Evolutionary conservation across 2,797 vertebrate species (phyloP).

Genomic region (Caiman crocodilus): DNA sequence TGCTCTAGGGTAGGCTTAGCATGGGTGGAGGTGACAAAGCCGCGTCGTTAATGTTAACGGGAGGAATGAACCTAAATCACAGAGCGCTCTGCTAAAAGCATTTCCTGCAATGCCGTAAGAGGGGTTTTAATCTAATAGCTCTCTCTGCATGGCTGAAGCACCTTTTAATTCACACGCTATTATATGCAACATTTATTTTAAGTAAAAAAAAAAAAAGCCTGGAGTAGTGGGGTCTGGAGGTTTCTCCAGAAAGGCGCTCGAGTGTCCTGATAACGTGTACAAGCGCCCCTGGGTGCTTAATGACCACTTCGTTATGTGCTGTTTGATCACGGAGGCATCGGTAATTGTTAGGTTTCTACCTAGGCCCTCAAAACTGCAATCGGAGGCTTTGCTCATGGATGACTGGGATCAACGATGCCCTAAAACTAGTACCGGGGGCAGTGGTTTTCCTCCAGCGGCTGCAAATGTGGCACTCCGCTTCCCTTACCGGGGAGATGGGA

Average conservation of each 20-base stretch:
- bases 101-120: neutral
- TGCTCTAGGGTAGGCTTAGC: fast-evolving
- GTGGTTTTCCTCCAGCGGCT: neutral
- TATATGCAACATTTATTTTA: neutral
- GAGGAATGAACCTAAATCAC: fast-evolving
- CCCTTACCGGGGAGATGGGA: too few relatives aligned
- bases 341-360: neutral
- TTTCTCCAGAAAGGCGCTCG: neutral
- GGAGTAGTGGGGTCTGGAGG: neutral
- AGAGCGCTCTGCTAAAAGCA: neutral
- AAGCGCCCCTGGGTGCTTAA: too few relatives aligned
- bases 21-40: neutral
- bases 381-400: neutral
- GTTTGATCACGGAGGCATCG: neutral
- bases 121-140: neutral
- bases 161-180: neutral
- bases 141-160: neutral
- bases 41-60: fast-evolving
- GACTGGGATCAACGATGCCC: neutral
- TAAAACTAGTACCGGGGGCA: neutral
- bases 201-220: neutral
- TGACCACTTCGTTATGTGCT: too few relatives aligned
- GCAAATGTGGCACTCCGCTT: too few relatives aligned
- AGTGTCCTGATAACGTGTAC: neutral
- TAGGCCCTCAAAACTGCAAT: neutral